A percentile compares a stretch with the other conserved stretches of the same genome.
Conservation (phyloP, 92 coral and sea anemone species). For the Paragorgia papillata region DNA sequence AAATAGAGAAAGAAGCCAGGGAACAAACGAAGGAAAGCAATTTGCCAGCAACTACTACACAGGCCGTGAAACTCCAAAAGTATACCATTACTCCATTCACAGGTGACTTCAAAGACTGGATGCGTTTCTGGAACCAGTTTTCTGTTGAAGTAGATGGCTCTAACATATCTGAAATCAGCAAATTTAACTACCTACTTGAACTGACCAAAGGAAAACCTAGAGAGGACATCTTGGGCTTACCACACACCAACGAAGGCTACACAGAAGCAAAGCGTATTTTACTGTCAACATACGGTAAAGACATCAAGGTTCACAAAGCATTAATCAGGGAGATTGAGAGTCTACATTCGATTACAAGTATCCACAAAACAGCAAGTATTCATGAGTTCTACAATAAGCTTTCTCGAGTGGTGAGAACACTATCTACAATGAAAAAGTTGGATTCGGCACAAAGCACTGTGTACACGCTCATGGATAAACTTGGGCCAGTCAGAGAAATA, state of each 20-base stretch:
- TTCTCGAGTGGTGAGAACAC: constrained; percentile 33
- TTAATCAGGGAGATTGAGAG: constrained; percentile 5
- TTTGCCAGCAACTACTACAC: background rate
- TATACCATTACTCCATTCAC: constrained; percentile 59
- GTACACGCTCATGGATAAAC: constrained; percentile 52
- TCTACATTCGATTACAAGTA: background rate
- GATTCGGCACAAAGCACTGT: constrained; percentile 41
- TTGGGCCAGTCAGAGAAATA: constrained; percentile 40
- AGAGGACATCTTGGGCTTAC: constrained; percentile 40
- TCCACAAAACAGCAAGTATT: background rate
- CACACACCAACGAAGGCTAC: constrained; percentile 57
- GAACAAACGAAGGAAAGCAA: background rate
- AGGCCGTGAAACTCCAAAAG: constrained; percentile 51
- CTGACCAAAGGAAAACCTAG: constrained; percentile 34
- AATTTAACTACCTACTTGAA: constrained; percentile 50
- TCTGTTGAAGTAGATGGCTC: constrained; percentile 63
- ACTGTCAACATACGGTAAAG: background rate
- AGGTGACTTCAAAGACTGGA: constrained; percentile 62
- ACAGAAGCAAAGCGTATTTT: constrained; percentile 46
- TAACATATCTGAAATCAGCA: constrained; percentile 45
- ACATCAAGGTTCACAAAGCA: constrained; percentile 8
- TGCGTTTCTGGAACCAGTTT: constrained; percentile 64
- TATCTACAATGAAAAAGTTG: constrained; percentile 40
- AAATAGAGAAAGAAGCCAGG: constrained; percentile 7
- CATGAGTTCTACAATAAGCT: constrained; percentile 42